These are phyloP conservation scores for Catostylus mosaicus DNA, from an alignment of 30 jellyfish, hydroid and myxozoan genomes.

Conservation along the genomic window DNA sequence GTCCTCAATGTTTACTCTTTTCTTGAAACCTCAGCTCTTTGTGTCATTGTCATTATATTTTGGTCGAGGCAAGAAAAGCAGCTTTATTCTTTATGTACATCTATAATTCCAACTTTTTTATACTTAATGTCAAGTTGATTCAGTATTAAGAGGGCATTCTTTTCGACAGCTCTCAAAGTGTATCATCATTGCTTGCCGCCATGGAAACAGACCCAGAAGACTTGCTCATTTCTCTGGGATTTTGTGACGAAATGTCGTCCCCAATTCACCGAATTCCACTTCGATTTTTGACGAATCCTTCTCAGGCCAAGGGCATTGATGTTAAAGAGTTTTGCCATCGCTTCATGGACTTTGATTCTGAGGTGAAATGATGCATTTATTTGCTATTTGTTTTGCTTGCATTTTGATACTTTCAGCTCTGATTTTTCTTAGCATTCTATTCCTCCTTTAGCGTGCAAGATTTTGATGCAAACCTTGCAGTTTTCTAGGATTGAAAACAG, in stretches of 20 bases:
- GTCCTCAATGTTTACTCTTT: neutral
- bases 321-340: conserved; percentile 25
- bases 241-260: conserved; percentile 33
- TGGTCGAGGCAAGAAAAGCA: neutral
- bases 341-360: conserved; percentile 22
- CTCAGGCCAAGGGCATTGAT: conserved; percentile 72
- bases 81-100: neutral
- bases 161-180: conserved; percentile 39
- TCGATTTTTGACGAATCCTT: conserved; percentile 56
- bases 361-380: conserved; percentile 10
- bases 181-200: conserved; percentile 62
- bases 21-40: neutral
- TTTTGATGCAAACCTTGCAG: too few species aligned
- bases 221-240: conserved; percentile 54
- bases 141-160: neutral
- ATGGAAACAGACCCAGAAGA: conserved; percentile 75
- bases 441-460: too few species aligned
- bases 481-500: too few species aligned
- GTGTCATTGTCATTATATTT: neutral
- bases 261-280: conserved; percentile 52
- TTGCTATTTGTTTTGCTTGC: neutral
- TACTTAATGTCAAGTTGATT: too few species aligned
- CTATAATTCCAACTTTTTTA: neutral
- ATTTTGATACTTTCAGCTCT: too few species aligned
- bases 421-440: too few species aligned